Evolutionary conservation across 2,113 vertebrate species (phyloP).

Genomic region (Mus pahari): DNA sequence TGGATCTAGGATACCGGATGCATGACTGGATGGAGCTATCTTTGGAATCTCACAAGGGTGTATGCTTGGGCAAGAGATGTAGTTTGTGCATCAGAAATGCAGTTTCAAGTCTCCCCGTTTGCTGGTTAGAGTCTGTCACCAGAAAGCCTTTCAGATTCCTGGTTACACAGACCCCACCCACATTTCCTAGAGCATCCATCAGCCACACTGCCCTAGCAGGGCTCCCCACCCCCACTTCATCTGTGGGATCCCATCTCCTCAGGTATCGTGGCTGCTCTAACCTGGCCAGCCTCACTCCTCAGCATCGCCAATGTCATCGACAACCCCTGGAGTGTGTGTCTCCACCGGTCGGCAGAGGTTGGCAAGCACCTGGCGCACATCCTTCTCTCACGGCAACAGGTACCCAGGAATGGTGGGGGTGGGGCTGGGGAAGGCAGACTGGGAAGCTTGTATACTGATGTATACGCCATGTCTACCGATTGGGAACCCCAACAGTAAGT

Average conservation of each 20-base stretch:
- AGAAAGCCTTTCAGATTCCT: neutral
- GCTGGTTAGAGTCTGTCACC: neutral
- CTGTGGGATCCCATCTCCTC: neutral
- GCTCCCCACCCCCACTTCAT: neutral
- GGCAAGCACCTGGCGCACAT: conserved; percentile 97
- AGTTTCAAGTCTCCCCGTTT: neutral
- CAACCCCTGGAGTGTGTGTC: conserved; percentile 98
- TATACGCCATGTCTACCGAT: rapidly evolving
- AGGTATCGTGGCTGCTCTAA: conserved; percentile 96
- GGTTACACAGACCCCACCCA: neutral
- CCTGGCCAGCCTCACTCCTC: conserved; percentile 94
- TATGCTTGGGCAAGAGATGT: neutral
- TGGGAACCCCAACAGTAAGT: neutral
- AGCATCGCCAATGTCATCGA: conserved; percentile 94
- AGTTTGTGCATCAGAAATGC: neutral
- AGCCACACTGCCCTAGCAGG: neutral
- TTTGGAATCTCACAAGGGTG: neutral
- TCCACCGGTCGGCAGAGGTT: conserved; percentile 95
- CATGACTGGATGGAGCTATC: neutral
- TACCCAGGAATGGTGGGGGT: conserved; percentile 68
- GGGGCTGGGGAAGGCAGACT: rapidly evolving
- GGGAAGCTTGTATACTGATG: neutral
- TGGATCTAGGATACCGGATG: neutral
- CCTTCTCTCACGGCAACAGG: conserved; percentile 94
- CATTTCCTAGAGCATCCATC: rapidly evolving